Evolutionary conservation across 53 echinoderm and acorn worm genomes (phyloP).

Genomic region (Glandiceps talaboti): DNA sequence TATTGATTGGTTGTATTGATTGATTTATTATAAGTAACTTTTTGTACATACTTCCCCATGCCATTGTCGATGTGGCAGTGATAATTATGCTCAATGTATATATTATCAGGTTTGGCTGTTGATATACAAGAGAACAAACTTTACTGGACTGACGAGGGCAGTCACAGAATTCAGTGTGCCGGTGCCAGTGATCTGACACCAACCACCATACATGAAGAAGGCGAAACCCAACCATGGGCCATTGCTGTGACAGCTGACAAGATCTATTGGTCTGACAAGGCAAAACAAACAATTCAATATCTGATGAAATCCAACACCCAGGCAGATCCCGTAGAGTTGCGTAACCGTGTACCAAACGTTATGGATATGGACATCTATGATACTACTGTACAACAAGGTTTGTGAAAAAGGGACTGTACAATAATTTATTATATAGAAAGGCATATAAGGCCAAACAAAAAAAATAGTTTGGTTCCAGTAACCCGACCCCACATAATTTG

Average conservation of each 20-base stretch:
- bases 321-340: conserved; percentile 11
- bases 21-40: too few species aligned
- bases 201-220: conserved; percentile 1
- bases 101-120: conserved; percentile 41
- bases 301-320: conserved; percentile 25
- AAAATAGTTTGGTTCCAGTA: too few species aligned
- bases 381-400: conserved; percentile 38
- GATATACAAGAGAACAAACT: conserved; percentile 24
- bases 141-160: conserved; percentile 65
- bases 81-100: too few species aligned
- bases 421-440: too few species aligned
- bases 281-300: conserved; percentile 27
- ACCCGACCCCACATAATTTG: too few species aligned
- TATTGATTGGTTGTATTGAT: too few species aligned
- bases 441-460: too few species aligned
- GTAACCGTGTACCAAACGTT: conserved; percentile 33
- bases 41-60: too few species aligned
- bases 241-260: conserved; percentile 45
- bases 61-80: too few species aligned
- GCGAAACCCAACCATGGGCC: conserved; percentile 20
- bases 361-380: conserved; percentile 76
- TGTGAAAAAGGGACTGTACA: too few species aligned
- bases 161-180: not conserved
- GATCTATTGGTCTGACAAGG: conserved; percentile 70
- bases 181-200: not conserved